These are phyloP conservation scores for Catostylus mosaicus DNA, from an alignment of 30 jellyfish, hydroid and myxozoan genomes.

Conservation along the genomic window DNA sequence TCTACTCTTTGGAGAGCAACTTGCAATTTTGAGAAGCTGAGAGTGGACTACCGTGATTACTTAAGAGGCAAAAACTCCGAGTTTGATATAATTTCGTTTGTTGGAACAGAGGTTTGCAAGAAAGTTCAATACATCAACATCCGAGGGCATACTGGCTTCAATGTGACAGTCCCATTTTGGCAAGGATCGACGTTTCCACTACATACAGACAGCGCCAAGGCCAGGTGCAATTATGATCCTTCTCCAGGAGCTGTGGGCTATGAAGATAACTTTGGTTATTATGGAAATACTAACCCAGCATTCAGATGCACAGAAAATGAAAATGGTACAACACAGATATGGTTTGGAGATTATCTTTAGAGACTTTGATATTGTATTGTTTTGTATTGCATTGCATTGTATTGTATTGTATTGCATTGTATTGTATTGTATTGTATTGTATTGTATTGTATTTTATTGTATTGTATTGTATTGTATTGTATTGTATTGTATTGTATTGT, in stretches of 20 bases:
- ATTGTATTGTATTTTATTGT: no score
- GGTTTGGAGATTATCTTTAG: slow-evolving; percentile 1
- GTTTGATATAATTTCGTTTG: not conserved
- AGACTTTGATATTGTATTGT: no score
- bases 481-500: no score
- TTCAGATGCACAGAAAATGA: slow-evolving; percentile 19
- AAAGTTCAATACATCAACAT: not conserved
- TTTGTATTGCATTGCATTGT: no score
- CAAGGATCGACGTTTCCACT: not conserved
- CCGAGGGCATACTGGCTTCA: not conserved
- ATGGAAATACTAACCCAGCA: not conserved
- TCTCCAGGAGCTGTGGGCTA: not conserved
- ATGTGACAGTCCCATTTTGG: not conserved
- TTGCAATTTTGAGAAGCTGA: not conserved
- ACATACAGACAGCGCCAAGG: not conserved
- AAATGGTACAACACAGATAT: not conserved
- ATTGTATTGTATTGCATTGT: no score
- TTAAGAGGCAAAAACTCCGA: not conserved
- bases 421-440: no score
- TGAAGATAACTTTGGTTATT: slow-evolving; percentile 25
- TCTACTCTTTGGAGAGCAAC: slow-evolving; percentile 7
- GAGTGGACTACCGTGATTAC: slow-evolving; percentile 29
- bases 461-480: no score
- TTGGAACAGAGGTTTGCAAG: not conserved
- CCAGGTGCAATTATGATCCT: not conserved